Evolutionary conservation across 2,113 vertebrate genomes (phyloP), one percentile per base, ranked within the genome.

Genomic region (Greenwoodochromis staneri): DNA sequence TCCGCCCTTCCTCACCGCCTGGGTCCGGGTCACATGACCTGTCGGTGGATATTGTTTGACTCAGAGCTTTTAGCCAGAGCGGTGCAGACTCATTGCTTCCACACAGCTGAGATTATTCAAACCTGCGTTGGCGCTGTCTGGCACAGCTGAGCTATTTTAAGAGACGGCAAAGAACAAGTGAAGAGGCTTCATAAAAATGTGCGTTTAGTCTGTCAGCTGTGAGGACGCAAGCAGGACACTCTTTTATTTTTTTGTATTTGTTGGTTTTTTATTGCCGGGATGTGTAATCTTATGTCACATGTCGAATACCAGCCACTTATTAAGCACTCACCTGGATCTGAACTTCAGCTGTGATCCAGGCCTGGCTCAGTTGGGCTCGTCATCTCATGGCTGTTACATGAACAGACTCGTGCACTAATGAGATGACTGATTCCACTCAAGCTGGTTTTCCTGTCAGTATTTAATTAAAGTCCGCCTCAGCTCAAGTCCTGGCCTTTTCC

Each of bases 11-110:
- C 53, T 76, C 63, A 80, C 87, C 9, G 31, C 53, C 69, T 21
- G 81, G 27, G 12, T 7, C 73, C 2, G 13, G 80, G 73, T 91
- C 89, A 92, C 85, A 24, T 93, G 91, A 93, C 82, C 24, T 31
- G 27, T 51, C 10, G 10, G 16, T n/a, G 42, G 73, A 29, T 31
- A 17, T 31, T 31, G 24, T n/a, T 78, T 31, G 71, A 49, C 71
- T 78, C 24, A 3, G 71, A 73, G 69, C 16, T 78, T 51, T 49
- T 51, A 78, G 45, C 42, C 42, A 49, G 16, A 78, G 71, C 71
- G 0, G 42, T 59, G 31, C 82, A 34, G 16, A 54, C 57, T 9
- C 73, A n/a, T n/a, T 63, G 84, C 54, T 85, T 63, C 51, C 80
- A 51, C 73, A 8, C 71, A 6, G 59, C 57, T 2, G 31, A 89